Conservation (phyloP, 2,888 invertebrate species). For the Acronicta aceris region DNA sequence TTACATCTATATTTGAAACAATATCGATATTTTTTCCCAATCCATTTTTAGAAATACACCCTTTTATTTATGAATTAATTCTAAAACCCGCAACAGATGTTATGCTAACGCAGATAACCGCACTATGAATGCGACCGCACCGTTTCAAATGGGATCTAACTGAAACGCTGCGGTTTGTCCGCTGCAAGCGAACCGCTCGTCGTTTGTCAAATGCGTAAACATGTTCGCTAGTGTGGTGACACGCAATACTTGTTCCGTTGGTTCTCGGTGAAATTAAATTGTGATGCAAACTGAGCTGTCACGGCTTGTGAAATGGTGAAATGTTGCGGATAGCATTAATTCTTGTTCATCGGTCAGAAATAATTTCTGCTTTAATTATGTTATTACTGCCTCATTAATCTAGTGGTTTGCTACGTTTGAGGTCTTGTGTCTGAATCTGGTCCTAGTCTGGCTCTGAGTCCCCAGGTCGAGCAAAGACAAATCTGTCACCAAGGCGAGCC, state of each 20-base stretch:
- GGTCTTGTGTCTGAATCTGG: too few species aligned
- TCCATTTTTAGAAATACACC: too few species aligned
- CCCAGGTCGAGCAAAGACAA: too few species aligned
- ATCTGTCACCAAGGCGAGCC: too few species aligned
- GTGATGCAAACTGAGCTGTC: conserved; percentile 23
- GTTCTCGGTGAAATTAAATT: conserved; percentile 28
- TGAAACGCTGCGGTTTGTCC: conserved; percentile 65
- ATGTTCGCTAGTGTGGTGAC: conserved; percentile 26
- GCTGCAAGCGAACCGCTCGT: conserved; percentile 50
- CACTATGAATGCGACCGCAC: conserved; percentile 54
- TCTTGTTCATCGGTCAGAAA: too few species aligned
- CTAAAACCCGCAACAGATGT: conserved; percentile 15
- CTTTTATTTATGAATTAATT: conserved; percentile 21
- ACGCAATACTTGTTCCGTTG: conserved; percentile 8
- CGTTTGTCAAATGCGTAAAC: conserved; percentile 62
- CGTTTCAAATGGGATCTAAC: conserved; percentile 57
- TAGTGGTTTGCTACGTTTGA: too few species aligned
- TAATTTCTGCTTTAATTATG: too few species aligned
- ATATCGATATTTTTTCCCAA: too few species aligned
- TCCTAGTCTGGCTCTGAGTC: too few species aligned
- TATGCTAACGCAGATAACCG: conserved; percentile 40
- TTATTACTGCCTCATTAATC: too few species aligned
- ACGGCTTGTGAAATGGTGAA: neutral
- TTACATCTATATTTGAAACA: too few species aligned
- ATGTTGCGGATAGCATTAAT: neutral